These are phyloP conservation scores for Bimastos eiseni DNA, from an alignment of 2,888 invertebrate species.

Conservation along the genomic window DNA sequence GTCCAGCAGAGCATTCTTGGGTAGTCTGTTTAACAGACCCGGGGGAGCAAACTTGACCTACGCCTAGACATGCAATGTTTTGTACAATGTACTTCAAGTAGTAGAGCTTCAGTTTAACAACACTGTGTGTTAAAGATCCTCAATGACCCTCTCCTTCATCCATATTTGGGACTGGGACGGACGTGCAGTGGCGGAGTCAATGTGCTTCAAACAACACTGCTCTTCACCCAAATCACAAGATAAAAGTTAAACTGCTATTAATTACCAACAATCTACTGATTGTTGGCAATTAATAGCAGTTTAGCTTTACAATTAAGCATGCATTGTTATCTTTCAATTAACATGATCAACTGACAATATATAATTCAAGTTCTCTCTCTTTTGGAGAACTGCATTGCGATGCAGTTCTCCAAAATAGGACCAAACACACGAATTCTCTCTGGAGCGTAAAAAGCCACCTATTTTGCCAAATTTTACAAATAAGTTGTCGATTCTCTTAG, in stretches of 20 bases:
- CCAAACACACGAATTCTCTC: conserved; percentile 26
- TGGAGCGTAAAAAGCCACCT: background rate
- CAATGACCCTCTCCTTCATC: no score
- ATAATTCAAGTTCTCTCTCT: background rate
- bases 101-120: no score
- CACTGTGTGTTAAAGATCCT: no score
- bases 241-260: background rate
- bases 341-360: background rate
- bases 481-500: background rate
- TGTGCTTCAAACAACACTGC: background rate
- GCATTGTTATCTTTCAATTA: background rate
- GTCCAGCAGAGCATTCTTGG: background rate
- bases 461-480: conserved; percentile 21
- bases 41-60: background rate
- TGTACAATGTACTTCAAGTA: background rate
- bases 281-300: background rate
- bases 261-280: no score
- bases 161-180: no score
- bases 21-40: background rate
- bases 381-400: background rate
- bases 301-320: background rate
- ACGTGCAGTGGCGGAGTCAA: background rate
- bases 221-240: no score
- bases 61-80: background rate
- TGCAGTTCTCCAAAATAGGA: conserved; percentile 17